Evolutionary conservation across 2,113 vertebrate genomes (phyloP), one percentile per base, ranked within the genome.

Genomic region (Apodemus sylvaticus): DNA sequence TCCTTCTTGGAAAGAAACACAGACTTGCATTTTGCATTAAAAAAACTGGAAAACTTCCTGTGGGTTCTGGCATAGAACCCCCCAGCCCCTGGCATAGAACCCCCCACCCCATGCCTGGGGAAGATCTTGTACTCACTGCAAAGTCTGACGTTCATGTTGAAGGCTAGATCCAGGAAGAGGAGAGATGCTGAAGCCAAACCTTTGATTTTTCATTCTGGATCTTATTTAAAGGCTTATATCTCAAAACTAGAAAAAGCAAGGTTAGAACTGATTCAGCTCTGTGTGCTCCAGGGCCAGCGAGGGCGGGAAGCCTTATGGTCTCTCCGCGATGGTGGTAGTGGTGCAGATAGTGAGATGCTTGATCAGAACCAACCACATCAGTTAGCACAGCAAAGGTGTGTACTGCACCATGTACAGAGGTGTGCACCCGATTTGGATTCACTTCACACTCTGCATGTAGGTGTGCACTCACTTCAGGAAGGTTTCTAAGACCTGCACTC

Each of bases 281-380:
- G 29, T 0, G 1, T 1, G 60, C 29, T 62, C 39, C n/a, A 39
- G 22, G 45, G 13, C n/a, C 55, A 39, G 22, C 1, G 0, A 39
- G 58, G 55, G 81, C 10, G 36, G 78, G n/a, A 62, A 83, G 13
- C 13, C 58, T 62, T 17, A 31, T 7, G 4, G 55, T 39, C n/a
- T 83, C 12, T 62, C 24, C 29, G 58, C 7, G 12, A 2, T 29
- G 55, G 55, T 29, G 79, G 22, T 8, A 39, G 36, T 60, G 36
- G 36, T 29, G 13, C 12, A 9, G 58, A 8, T 31, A 24, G 0
- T 29, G 4, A 9, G 58, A 42, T 39, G n/a, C 81, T 83, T 39
- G 1, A 29, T 62, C 7, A 9, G 81, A 31, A 4, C 81, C n/a
- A 42, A 29, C 24, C 58, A 83, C n/a, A 19, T 29, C 58, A 10